phyloP scores from a whole-genome alignment of 2,113 vertebrate species.

The Nannospalax galili region DNA sequence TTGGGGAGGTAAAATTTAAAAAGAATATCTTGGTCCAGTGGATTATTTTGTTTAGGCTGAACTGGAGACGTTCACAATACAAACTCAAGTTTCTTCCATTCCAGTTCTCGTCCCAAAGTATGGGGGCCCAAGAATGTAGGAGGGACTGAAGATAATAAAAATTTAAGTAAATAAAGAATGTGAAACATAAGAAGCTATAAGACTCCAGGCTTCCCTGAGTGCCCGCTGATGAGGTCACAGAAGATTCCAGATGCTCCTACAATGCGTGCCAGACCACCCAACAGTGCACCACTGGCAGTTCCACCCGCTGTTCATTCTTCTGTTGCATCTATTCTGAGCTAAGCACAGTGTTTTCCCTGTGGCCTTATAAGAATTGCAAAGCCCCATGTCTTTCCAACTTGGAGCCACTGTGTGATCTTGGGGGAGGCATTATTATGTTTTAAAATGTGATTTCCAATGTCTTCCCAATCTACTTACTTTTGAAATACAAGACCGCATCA shows the following conservation, averaged over 20 bases:
- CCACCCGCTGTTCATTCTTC: neutral
- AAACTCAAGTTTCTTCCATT: neutral
- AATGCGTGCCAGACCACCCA: neutral
- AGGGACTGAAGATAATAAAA: neutral
- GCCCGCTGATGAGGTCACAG: too few species aligned
- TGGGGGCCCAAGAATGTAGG: neutral
- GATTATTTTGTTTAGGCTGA: neutral
- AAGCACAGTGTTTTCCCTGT: neutral
- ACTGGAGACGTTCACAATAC: neutral
- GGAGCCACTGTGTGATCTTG: neutral
- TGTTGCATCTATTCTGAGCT: neutral
- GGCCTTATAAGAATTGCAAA: neutral
- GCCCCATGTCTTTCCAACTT: neutral
- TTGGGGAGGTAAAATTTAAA: neutral
- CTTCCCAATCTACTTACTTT: constrained; percentile 64
- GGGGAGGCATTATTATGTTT: neutral
- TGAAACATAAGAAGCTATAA: neutral
- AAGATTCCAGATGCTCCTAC: neutral
- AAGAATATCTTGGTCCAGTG: neutral
- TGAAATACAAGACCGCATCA: constrained; percentile 87
- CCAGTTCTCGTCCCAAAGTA: neutral
- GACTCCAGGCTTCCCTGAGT: neutral
- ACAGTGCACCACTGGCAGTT: neutral
- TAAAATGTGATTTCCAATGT: neutral
- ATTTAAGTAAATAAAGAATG: neutral